Evolutionary conservation across 2,113 vertebrate genomes (phyloP).

Genomic region (Prochilodus magdalenae): DNA sequence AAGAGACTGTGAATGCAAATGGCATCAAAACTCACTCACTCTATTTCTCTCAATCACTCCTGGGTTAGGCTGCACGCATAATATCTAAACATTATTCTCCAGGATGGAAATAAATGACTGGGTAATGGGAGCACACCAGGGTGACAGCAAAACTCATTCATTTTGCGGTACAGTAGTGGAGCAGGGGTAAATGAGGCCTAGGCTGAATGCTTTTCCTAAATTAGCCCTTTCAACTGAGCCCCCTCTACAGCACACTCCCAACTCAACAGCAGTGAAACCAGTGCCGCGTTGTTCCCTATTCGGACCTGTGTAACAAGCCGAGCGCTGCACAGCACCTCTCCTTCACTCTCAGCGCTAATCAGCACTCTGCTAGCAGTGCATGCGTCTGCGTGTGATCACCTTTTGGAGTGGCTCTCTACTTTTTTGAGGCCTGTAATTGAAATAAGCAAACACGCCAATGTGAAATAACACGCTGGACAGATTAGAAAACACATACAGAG

Average conservation of each 20-base stretch:
- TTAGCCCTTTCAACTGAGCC: constrained; percentile 48
- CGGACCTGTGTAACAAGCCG: not conserved
- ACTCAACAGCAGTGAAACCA: constrained; percentile 33
- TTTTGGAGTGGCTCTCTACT: constrained; percentile 21
- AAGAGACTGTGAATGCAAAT: constrained; percentile 34
- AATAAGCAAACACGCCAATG: constrained; percentile 50
- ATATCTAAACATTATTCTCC: constrained; percentile 53
- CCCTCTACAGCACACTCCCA: constrained; percentile 7
- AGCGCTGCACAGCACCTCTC: constrained; percentile 33
- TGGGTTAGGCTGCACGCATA: constrained; percentile 41
- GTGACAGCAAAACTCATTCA: constrained; percentile 46
- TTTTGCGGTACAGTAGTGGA: constrained; percentile 50
- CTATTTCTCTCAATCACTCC: constrained; percentile 38
- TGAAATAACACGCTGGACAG: constrained; percentile 28
- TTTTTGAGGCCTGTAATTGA: constrained; percentile 44
- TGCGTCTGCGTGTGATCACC: constrained; percentile 44
- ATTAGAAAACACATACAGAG: constrained; percentile 14
- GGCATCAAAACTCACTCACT: constrained; percentile 38
- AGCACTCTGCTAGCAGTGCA: constrained; percentile 38
- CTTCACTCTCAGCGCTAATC: constrained; percentile 54
- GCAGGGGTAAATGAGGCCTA: constrained; percentile 47
- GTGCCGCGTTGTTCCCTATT: constrained; percentile 22
- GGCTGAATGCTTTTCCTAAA: constrained; percentile 47
- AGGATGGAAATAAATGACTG: constrained; percentile 47
- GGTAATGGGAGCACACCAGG: constrained; percentile 48